Evolutionary conservation across 2,888 invertebrate species (phyloP).

Genomic region (Plusia festucae): DNA sequence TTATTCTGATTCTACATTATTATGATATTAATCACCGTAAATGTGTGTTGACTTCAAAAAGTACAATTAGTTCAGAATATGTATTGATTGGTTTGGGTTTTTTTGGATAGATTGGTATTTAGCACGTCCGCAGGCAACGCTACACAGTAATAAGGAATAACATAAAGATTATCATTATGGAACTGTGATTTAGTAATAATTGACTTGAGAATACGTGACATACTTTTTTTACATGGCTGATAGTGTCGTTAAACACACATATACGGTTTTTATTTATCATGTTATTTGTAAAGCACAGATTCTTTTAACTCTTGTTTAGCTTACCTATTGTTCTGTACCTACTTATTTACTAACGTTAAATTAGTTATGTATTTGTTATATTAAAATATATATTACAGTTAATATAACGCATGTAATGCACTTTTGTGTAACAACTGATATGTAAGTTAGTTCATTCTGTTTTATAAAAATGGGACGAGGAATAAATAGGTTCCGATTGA

Average conservation of each 20-base stretch:
- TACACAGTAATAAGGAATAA: slow-evolving; percentile 25
- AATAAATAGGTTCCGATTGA: slow-evolving; percentile 78
- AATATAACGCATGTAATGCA: slow-evolving; percentile 81
- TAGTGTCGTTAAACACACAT: slow-evolving; percentile 46
- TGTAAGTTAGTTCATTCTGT: slow-evolving; percentile 79
- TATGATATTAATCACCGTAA: slow-evolving; percentile 24
- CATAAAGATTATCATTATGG: slow-evolving; percentile 24
- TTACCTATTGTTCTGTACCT: slow-evolving; percentile 71
- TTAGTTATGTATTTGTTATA: slow-evolving; percentile 69
- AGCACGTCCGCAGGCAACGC: slow-evolving; percentile 3
- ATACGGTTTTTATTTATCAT: slow-evolving; percentile 36
- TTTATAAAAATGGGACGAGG: slow-evolving; percentile 76
- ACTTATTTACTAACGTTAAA: slow-evolving; percentile 76
- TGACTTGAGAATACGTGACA: slow-evolving; percentile 15
- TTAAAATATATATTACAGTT: slow-evolving; percentile 67
- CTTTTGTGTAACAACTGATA: slow-evolving; percentile 76
- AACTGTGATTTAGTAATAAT: slow-evolving; percentile 47
- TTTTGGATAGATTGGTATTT: too few species aligned
- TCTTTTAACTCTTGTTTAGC: slow-evolving; percentile 65
- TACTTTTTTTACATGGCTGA: slow-evolving; percentile 17
- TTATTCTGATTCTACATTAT: slow-evolving; percentile 40
- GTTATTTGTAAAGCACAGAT: slow-evolving; percentile 72
- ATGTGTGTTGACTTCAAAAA: slow-evolving; percentile 44
- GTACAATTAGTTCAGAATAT: slow-evolving; percentile 17
- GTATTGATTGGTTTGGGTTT: slow-evolving; percentile 22